A percentile compares a stretch with the other conserved stretches of the same genome.
Evolutionary conservation across 2,113 vertebrate genomes (phyloP).

Genomic region (Egretta garzetta): DNA sequence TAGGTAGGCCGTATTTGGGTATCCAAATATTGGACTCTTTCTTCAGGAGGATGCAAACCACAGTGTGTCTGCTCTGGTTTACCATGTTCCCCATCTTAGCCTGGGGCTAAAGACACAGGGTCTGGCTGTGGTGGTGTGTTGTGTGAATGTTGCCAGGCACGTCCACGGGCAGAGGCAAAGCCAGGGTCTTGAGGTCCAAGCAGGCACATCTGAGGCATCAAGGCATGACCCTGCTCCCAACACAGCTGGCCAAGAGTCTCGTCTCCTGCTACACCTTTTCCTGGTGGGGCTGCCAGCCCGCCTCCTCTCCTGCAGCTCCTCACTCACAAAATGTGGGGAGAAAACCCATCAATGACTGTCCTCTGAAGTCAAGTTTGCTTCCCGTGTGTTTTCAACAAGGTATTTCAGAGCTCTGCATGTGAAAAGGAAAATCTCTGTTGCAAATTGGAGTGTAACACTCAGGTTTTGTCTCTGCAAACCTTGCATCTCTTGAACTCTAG

Average conservation of each 20-base stretch:
- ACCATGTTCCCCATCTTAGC: background rate
- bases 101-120: background rate
- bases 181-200: background rate
- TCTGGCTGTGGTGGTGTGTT: rapidly evolving
- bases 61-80: rapidly evolving
- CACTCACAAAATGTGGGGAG: background rate
- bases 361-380: background rate
- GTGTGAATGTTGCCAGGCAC: background rate
- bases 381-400: background rate
- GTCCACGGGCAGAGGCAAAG: background rate
- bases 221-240: too few relatives aligned
- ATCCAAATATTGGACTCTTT: background rate
- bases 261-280: background rate
- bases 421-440: background rate
- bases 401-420: background rate
- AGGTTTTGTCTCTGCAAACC: background rate
- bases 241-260: background rate
- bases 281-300: background rate
- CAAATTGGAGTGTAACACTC: background rate
- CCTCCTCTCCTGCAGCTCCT: background rate
- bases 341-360: rapidly evolving
- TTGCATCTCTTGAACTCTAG: background rate
- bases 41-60: background rate
- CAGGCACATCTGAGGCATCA: background rate
- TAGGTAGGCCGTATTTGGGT: background rate